phyloP scores from a whole-genome alignment of 2,797 vertebrate species.

The Hyperoplus immaculatus region DNA sequence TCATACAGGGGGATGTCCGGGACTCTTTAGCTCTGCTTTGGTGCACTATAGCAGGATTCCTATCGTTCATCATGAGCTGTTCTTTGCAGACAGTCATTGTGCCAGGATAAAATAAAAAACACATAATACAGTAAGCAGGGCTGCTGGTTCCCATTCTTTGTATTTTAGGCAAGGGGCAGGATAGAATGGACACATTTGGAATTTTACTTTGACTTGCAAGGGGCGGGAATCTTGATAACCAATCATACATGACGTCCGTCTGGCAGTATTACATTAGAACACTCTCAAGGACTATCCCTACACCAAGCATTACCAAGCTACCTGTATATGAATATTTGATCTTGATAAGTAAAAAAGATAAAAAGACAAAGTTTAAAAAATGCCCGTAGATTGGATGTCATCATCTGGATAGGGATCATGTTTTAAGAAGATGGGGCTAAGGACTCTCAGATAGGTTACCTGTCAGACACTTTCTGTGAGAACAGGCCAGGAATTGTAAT shows the following conservation, averaged over 20 bases:
- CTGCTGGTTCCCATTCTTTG: neutral
- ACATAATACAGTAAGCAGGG: neutral
- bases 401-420: neutral
- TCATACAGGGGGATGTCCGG: neutral
- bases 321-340: neutral
- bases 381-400: neutral
- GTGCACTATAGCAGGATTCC: conserved; percentile 7
- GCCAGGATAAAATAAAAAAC: neutral
- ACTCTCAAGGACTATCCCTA: neutral
- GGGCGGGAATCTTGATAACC: too few species aligned
- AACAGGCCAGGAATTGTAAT: neutral
- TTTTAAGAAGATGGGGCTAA: neutral
- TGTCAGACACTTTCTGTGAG: neutral
- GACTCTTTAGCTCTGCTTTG: neutral
- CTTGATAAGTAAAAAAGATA: neutral
- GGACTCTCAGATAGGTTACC: neutral
- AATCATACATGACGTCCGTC: neutral
- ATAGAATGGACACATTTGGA: too few species aligned
- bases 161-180: neutral
- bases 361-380: neutral
- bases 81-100: conserved; percentile 10
- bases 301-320: neutral
- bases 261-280: neutral
- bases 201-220: neutral
- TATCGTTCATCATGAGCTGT: neutral